Evolutionary conservation across 2,888 invertebrate genomes (phyloP).

Genomic region (Venusia cambrica): DNA sequence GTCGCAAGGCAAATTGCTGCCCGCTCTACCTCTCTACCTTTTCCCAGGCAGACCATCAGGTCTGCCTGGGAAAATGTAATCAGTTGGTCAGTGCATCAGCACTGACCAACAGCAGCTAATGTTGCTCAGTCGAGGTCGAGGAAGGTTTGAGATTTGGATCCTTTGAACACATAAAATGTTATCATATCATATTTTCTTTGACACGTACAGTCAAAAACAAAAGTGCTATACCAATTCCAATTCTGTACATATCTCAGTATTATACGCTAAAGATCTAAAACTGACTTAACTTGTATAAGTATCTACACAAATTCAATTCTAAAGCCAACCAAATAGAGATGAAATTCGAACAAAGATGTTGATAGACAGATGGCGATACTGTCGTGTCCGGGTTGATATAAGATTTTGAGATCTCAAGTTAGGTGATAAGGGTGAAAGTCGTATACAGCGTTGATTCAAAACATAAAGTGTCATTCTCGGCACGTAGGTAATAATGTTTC

Average conservation of each 20-base stretch:
- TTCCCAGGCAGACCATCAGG: too few species aligned
- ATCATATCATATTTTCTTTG: slow-evolving; percentile 4
- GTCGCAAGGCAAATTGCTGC: too few species aligned
- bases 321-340: not conserved
- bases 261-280: not conserved
- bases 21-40: too few species aligned
- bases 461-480: slow-evolving; percentile 19
- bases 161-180: too few species aligned
- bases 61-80: too few species aligned
- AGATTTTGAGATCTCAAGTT: not conserved
- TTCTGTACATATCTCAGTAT: too few species aligned
- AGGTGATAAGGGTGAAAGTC: slow-evolving; percentile 7
- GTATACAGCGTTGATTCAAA: not conserved
- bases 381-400: not conserved
- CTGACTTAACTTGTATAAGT: too few species aligned
- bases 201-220: slow-evolving; percentile 21
- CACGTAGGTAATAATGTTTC: slow-evolving; percentile 25
- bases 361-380: slow-evolving; percentile 1
- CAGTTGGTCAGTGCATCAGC: too few species aligned
- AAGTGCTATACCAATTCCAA: slow-evolving; percentile 9
- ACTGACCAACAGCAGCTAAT: too few species aligned
- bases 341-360: not conserved
- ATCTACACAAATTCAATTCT: not conserved
- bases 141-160: too few species aligned
- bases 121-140: too few species aligned